Evolutionary conservation across 2,113 vertebrate species (phyloP), one percentile per base, ranked within the genome.

Genomic region (Polypterus senegalus): DNA sequence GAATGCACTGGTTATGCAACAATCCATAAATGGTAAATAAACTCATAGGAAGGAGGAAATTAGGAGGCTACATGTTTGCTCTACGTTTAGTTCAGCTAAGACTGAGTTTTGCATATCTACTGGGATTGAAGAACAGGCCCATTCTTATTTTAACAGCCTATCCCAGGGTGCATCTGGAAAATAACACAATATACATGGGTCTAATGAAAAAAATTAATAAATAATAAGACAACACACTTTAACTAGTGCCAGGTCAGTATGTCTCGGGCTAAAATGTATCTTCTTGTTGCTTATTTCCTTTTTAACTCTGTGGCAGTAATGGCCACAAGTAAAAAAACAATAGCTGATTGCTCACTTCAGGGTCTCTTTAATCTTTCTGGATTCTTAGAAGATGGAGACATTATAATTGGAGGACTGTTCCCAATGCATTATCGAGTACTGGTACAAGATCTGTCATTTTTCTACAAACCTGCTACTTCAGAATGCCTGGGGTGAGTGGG

Each of bases 401-500:
- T 63, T 11, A 45, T 58, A 46, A 63, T 54, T 4, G 58, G 64
- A 48, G 64, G 54, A 43, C 10, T 51, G 44, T 57, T 54, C 9
- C 46, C 61, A 3, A 47, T 65, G 49, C 60, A 61, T 45, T 54
- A 61, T 47, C 43, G 49, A 43, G 67, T 47, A 54, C 43, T 63
- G 48, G 44, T 49, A 11, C 9, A 27, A 48, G 47, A 48, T 11
- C 10, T 44, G 9, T 62, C 58, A 54, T 43, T 54, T 58, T 61
- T 46, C n/a, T 4, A 9, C 7, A 60, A 27, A 57, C 51, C 51
- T 5, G 47, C n/a, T 6, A 43, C 54, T 49, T 47, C 57, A 45
- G 45, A 51, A 10, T 66, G 54, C 46, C 48, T 47, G 54, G 59
- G 64, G 67, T 69, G 61, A 69, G 67, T 58, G 46, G n/a, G 8